Conservation (phyloP, 2,113 vertebrate species). For the Tachysurus fulvidraco region DNA sequence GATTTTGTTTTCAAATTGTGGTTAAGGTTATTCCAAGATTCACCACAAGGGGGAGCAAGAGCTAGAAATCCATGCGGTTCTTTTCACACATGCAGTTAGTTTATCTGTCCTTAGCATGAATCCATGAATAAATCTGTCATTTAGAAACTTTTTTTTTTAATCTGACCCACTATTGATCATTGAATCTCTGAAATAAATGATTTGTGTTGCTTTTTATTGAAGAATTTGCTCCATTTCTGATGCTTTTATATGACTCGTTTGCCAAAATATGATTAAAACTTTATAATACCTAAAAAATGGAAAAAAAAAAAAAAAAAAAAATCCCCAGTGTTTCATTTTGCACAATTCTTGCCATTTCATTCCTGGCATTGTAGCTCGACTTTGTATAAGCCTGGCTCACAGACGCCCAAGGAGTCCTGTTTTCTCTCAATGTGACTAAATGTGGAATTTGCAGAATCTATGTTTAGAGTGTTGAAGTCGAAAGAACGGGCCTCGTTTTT, state of each 20-base stretch:
- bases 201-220: not conserved
- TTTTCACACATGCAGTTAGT: not conserved
- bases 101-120: not conserved
- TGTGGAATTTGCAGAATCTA: slow-evolving; percentile 54
- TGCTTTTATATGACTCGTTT: not conserved
- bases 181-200: not conserved
- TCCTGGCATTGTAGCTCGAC: slow-evolving; percentile 67
- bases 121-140: not conserved
- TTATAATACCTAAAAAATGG: too few relatives aligned
- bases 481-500: not conserved
- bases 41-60: slow-evolving; percentile 64
- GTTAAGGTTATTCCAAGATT: not conserved
- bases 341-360: slow-evolving; percentile 60
- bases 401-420: slow-evolving; percentile 47
- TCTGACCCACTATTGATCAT: not conserved
- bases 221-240: not conserved
- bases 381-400: slow-evolving; percentile 61
- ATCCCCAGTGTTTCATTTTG: slow-evolving; percentile 61
- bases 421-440: slow-evolving; percentile 65
- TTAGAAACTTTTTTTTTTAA: too few relatives aligned
- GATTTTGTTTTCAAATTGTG: not conserved
- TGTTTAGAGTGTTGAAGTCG: slow-evolving; percentile 33
- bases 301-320: not conserved
- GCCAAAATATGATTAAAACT: not conserved
- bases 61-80: slow-evolving; percentile 42